Evolutionary conservation across 2,797 vertebrate species (phyloP).

Genomic region (Sebastiscus albofasciatus): DNA sequence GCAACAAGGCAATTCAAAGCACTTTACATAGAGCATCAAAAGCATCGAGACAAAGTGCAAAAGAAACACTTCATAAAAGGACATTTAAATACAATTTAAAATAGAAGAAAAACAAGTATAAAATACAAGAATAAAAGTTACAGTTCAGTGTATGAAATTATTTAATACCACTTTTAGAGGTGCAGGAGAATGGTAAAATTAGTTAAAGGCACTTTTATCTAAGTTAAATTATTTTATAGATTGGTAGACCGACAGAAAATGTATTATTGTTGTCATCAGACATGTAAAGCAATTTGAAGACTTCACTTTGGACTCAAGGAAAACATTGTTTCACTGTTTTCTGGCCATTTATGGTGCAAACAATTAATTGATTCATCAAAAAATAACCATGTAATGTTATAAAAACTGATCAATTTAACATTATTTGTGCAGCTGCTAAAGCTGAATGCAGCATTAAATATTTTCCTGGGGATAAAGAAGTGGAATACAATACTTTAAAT

Average conservation of each 20-base stretch:
- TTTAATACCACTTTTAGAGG: too few species aligned
- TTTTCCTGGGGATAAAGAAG: not conserved
- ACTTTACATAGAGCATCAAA: too few species aligned
- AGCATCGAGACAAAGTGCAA: too few species aligned
- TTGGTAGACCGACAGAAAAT: not conserved
- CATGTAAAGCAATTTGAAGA: not conserved
- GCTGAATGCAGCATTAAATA: not conserved
- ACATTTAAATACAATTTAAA: too few species aligned
- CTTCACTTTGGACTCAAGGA: not conserved
- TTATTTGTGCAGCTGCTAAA: not conserved
- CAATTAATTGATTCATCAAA: not conserved
- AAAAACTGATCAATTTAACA: not conserved
- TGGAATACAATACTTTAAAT: not conserved
- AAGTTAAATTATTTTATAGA: not conserved
- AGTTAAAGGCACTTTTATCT: not conserved
- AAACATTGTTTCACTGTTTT: not conserved
- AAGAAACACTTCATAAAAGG: too few species aligned
- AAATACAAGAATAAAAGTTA: too few species aligned
- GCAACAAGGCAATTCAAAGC: too few species aligned
- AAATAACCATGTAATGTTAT: not conserved
- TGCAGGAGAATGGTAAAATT: not conserved
- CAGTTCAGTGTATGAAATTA: too few species aligned
- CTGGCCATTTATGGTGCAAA: not conserved
- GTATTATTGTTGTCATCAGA: not conserved
- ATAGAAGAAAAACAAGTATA: too few species aligned